Percentiles rank a stretch among this genome's conserved stretches.
Conservation (phyloP, 1,140 invertebrate species). For the Pseudomyrmex flavicornis region DNA sequence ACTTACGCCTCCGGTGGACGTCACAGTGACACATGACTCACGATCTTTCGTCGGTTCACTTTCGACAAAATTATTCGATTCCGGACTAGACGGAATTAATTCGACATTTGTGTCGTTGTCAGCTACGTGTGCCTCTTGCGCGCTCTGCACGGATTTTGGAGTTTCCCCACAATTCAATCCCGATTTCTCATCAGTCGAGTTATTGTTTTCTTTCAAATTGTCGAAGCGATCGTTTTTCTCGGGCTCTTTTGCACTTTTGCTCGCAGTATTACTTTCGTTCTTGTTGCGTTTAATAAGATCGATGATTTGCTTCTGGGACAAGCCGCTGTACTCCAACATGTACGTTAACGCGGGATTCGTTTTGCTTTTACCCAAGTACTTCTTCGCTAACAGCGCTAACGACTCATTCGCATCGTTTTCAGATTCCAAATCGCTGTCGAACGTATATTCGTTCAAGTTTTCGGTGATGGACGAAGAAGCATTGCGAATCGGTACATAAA, state of each 20-base stretch:
- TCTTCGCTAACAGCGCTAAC: slow-evolving; percentile 62
- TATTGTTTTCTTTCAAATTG: background rate
- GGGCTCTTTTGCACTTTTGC: background rate
- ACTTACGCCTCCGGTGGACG: background rate
- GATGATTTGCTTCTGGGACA: slow-evolving; percentile 89
- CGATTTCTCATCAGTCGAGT: background rate
- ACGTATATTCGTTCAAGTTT: slow-evolving; percentile 77
- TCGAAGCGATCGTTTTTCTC: slow-evolving; percentile 1
- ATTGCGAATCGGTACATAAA: slow-evolving; percentile 59
- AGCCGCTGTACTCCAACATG: slow-evolving; percentile 90
- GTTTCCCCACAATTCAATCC: background rate
- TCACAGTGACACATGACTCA: slow-evolving; percentile 4
- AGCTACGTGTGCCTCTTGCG: background rate
- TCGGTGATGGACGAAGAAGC: slow-evolving; percentile 63
- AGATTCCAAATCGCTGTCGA: slow-evolving; percentile 79
- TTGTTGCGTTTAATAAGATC: slow-evolving; percentile 86
- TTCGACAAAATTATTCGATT: slow-evolving; percentile 15
- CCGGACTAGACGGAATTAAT: slow-evolving; percentile 7
- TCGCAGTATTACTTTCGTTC: slow-evolving; percentile 61
- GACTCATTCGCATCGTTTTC: slow-evolving; percentile 75
- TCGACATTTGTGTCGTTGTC: background rate
- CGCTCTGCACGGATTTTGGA: background rate
- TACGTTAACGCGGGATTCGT: slow-evolving; percentile 86
- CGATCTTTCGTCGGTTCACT: background rate
- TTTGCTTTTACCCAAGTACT: slow-evolving; percentile 67